Evolutionary conservation across 2,797 vertebrate genomes (phyloP).

Genomic region (Oceanodroma leucorhoa): DNA sequence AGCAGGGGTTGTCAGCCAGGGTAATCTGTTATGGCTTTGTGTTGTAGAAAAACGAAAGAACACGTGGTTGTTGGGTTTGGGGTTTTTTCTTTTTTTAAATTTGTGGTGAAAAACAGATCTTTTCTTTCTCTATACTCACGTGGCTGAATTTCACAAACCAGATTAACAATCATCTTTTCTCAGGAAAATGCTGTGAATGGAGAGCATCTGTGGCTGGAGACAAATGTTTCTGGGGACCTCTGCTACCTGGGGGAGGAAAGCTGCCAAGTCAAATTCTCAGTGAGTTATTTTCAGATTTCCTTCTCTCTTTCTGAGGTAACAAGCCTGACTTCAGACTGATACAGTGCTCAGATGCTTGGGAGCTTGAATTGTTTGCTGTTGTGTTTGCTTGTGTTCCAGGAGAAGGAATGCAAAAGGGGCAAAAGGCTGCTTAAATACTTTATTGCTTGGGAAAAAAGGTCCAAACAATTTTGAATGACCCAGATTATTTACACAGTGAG

Average conservation of each 20-base stretch:
- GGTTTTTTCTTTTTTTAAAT: background rate
- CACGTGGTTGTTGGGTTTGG: too few species aligned
- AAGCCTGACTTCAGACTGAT: background rate
- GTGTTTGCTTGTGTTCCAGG: background rate
- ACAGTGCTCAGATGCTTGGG: background rate
- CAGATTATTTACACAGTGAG: background rate
- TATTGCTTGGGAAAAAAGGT: background rate
- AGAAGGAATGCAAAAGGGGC: background rate
- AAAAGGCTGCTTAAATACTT: background rate
- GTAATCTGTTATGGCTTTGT: background rate
- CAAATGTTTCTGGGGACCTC: conserved; percentile 94
- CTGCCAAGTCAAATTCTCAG: conserved; percentile 92
- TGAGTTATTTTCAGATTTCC: conserved; percentile 79
- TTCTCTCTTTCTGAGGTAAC: background rate
- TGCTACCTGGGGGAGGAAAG: conserved; percentile 96
- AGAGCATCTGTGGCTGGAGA: conserved; percentile 97
- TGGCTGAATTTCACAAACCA: background rate
- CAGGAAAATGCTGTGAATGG: conserved; percentile 95
- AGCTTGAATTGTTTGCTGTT: background rate
- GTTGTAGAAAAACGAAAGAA: background rate
- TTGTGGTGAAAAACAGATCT: background rate
- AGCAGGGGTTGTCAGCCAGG: background rate
- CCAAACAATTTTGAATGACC: background rate
- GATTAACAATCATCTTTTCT: background rate
- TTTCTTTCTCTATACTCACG: fast-evolving